Percentiles rank a stretch among this genome's conserved stretches.
Conservation (phyloP, 2,113 vertebrate species). For the Riparia riparia region DNA sequence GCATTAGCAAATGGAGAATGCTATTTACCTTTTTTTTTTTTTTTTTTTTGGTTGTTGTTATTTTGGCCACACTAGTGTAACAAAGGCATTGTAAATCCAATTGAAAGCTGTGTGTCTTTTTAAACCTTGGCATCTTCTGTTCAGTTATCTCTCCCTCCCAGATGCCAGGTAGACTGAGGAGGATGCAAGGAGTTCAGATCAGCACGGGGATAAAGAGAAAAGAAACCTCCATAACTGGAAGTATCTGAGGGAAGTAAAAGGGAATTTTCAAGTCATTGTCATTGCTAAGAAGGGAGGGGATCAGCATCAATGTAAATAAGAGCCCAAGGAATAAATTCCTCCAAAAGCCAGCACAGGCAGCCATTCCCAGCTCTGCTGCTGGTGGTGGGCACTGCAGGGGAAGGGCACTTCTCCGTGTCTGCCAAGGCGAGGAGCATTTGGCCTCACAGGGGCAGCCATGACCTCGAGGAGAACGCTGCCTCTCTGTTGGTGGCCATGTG, state of each 20-base stretch:
- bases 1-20: constrained; percentile 53
- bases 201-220: background rate
- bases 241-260: background rate
- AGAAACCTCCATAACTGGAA: background rate
- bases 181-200: constrained; percentile 23
- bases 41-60: background rate
- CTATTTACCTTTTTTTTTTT: background rate
- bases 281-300: background rate
- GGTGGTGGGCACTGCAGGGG: background rate
- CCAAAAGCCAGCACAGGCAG: background rate
- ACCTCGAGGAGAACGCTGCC: background rate
- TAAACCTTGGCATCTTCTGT: constrained; percentile 54
- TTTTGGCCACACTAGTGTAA: constrained; percentile 36
- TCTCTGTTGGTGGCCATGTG: rapidly evolving
- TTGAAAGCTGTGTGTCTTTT: constrained; percentile 39
- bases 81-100: constrained; percentile 48
- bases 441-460: background rate
- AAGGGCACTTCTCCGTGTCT: background rate
- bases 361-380: background rate
- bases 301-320: background rate
- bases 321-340: background rate
- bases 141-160: constrained; percentile 67
- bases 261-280: background rate
- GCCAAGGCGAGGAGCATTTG: background rate
- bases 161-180: constrained; percentile 48